Conservation (phyloP, 2,113 vertebrate genomes). For the Hemibagrus wyckioides region DNA sequence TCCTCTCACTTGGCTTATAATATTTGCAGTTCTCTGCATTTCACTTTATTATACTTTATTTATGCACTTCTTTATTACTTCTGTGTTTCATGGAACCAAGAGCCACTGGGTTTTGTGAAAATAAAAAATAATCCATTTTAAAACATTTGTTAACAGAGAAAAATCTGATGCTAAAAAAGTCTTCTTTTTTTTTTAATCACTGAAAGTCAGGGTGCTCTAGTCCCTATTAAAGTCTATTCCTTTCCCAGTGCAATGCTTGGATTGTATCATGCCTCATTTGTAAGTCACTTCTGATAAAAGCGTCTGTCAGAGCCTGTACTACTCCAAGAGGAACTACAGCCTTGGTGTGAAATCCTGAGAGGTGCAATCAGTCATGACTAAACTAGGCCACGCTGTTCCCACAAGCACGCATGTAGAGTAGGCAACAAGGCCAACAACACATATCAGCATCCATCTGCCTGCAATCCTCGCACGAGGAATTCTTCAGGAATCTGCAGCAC, state of each 20-base stretch:
- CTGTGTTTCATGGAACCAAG: neutral
- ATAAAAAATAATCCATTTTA: neutral
- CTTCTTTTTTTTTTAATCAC: neutral
- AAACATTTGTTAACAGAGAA: neutral
- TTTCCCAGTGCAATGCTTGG: neutral
- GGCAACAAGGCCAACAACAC: neutral
- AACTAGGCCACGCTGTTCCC: slow-evolving; percentile 23
- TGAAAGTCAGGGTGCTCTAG: neutral
- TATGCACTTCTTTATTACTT: neutral
- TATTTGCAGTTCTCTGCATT: neutral
- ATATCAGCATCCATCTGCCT: neutral
- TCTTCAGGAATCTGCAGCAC: slow-evolving; percentile 12
- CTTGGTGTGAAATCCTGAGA: slow-evolving; percentile 3
- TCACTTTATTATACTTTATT: neutral
- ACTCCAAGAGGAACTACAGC: neutral
- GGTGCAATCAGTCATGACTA: neutral
- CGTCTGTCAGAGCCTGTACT: neutral
- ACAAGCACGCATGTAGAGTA: neutral
- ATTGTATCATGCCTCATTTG: neutral
- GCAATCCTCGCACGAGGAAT: neutral
- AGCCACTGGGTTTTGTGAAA: neutral
- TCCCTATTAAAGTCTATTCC: neutral
- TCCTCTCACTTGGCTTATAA: neutral
- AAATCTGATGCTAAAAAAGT: neutral
- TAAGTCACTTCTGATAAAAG: neutral